Evolutionary conservation across 1,140 invertebrate genomes (phyloP).

Genomic region (Coboldia fuscipes): DNA sequence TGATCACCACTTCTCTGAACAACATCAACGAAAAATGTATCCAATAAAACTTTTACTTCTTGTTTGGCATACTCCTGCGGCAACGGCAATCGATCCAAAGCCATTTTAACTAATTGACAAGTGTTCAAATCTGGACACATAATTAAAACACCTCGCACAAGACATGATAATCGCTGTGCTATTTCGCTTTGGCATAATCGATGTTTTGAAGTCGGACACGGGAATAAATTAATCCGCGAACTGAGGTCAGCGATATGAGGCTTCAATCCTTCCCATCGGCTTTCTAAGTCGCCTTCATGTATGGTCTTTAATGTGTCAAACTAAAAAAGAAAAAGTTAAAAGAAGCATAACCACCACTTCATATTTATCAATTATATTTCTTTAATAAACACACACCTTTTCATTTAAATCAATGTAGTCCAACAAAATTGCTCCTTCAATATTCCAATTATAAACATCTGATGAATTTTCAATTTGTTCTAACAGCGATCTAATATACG

Average conservation of each 20-base stretch:
- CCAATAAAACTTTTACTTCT: conserved; percentile 13
- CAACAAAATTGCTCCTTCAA: conserved; percentile 39
- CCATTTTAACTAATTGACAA: conserved; percentile 12
- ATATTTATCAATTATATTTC: background rate
- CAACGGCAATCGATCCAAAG: conserved; percentile 17
- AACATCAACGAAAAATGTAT: no score
- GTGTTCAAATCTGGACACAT: conserved; percentile 12
- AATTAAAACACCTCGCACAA: conserved; percentile 15
- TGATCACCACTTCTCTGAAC: no score
- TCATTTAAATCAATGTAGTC: conserved; percentile 41
- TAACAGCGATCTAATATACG: conserved; percentile 35
- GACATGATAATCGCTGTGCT: conserved; percentile 13
- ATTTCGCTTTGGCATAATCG: conserved; percentile 26
- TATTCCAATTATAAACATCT: conserved; percentile 20
- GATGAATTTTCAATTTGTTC: conserved; percentile 16
- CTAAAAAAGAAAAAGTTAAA: conserved; percentile 5
- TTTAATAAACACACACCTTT: conserved; percentile 9
- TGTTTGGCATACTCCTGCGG: conserved; percentile 18
- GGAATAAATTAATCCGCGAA: conserved; percentile 32
- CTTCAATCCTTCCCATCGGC: conserved; percentile 36
- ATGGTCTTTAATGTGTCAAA: conserved; percentile 18
- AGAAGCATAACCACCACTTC: background rate
- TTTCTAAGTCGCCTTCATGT: conserved; percentile 22
- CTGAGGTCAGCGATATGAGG: conserved; percentile 38
- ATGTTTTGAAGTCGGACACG: conserved; percentile 36